Base-by-base conservation (phyloP, 2,113 vertebrate species). In the Parus major region DNA sequence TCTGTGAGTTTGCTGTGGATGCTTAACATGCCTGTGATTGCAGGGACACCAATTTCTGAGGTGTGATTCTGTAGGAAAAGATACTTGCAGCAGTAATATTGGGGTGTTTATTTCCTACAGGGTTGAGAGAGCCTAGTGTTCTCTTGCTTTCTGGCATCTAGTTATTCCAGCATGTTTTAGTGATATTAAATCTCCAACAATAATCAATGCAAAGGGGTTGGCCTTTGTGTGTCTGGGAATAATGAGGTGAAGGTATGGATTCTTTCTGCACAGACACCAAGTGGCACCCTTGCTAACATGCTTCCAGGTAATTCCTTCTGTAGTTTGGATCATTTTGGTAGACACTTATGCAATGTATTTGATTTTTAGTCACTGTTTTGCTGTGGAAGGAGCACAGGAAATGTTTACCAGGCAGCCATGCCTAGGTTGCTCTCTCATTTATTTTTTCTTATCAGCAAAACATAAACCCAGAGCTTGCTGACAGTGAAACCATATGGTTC, bases 381-480 rank as follows among this genome's bases (percentile, higher is more conserved):
- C 71, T 57, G 2, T 31, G 39, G 39, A 80, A 88, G 52, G 24
- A 81, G 47, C 56, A 49, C 79, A 63, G 80, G 85, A 90, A 93
- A 53, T 68, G 29, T 80, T 81, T 77, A 63, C 42, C 1, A 7
- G 85, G 15, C 49, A 64, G 56, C 24, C 3, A 0, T 49, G n/a
- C 76, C 57, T 61, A 27, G 7, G 46, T 81, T 81, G 50, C 53
- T 68, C 60, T 86, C 75, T 92, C 12, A 19, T 85, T 90, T 86
- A 73, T 90, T 35, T 86, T 82, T 91, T 80, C 68, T 71, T 93
- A 89, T 61, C 72, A 65, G 61, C 49, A 86, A 84, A 91, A 72
- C 57, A 56, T 57, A 88, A 96, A 90, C 82, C 72, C 7, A 6
- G 53, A 55, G 65, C 77, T 88, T 84, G 66, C 88, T 72, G 79